Evolutionary conservation across 2,888 invertebrate species (phyloP), one percentile per base, ranked within the genome.

Genomic region (Catocala nupta): DNA sequence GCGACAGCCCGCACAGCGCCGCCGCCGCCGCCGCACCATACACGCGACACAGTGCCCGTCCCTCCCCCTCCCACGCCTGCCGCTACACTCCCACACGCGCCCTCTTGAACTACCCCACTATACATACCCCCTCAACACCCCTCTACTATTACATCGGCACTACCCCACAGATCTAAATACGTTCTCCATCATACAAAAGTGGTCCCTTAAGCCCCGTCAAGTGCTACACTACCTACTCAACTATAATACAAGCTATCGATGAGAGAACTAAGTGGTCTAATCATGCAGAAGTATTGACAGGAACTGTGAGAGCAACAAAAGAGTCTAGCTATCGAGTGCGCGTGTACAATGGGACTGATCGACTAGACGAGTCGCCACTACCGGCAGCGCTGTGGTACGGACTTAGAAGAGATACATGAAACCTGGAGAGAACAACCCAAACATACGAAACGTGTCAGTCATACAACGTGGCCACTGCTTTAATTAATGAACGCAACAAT

Each of bases 341-440:
- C 61, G 61, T 52, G 67, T 64, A 44, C 39, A 39, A 53, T 45
- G 70, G 60, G 65, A 49, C 55, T 51, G 63, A 55, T 54, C 61
- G 63, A 55, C 53, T 25, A 53, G 43, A 54, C 63, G 64, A 13
- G 53, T 25, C 11, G 13, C 49, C n/a, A 55, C 60, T 60, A 49
- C 60, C 81, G 84, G 86, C 83, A 81, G 88, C 90, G 90, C 88
- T 84, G 88, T 83, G 87, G 79, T 83, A 86, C 85, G 84, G 83
- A 77, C 77, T 74, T 71, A 74, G 74, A 82, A 81, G 73, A 81
- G 73, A 74, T 80, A 81, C 81, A 81, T 78, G 78, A 70, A 68
- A 75, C 70, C 60, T 66, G 75, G 84, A 81, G 85, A 84, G 85
- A 87, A 86, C 87, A 86, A 87, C 84, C 82, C 77, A 68, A 10